Conservation (phyloP, 2,797 vertebrate genomes). For the Vireo griseus region DNA sequence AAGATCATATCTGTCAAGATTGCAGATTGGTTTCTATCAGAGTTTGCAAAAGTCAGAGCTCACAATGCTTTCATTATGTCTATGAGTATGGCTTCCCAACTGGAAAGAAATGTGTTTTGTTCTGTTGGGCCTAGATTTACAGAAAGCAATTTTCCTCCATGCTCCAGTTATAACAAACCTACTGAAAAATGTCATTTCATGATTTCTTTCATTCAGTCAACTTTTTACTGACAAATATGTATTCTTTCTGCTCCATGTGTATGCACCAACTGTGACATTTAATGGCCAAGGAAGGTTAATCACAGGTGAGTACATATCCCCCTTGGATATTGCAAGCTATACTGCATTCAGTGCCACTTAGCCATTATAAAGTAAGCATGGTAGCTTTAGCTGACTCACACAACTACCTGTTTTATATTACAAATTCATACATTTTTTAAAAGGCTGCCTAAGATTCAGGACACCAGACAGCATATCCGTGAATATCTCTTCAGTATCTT, state of each 20-base stretch:
- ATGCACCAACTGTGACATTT: slow-evolving; percentile 69
- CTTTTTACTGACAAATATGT: slow-evolving; percentile 69
- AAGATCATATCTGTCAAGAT: slow-evolving; percentile 80
- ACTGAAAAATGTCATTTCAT: slow-evolving; percentile 75
- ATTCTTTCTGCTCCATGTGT: slow-evolving; percentile 55
- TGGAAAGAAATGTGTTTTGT: slow-evolving; percentile 79
- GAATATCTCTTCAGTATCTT: not conserved
- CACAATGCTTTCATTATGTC: slow-evolving; percentile 79
- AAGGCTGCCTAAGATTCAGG: not conserved
- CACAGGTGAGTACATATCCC: slow-evolving; percentile 54
- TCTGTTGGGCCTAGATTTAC: slow-evolving; percentile 77
- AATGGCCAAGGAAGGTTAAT: slow-evolving; percentile 71
- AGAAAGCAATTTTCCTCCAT: slow-evolving; percentile 78
- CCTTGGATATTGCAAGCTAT: slow-evolving; percentile 39
- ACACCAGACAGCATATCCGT: not conserved
- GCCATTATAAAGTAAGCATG: not conserved
- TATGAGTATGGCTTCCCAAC: slow-evolving; percentile 72
- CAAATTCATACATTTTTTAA: slow-evolving; percentile 6
- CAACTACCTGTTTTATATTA: not conserved
- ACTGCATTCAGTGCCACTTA: not conserved
- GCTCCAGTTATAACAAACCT: slow-evolving; percentile 74
- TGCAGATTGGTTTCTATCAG: slow-evolving; percentile 75
- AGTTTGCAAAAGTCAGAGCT: slow-evolving; percentile 76
- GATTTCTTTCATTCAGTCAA: slow-evolving; percentile 72
- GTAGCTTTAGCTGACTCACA: not conserved